These are phyloP conservation scores for Neotoxoptera formosana DNA, from an alignment of 1,140 invertebrate genomes.

Conservation along the genomic window DNA sequence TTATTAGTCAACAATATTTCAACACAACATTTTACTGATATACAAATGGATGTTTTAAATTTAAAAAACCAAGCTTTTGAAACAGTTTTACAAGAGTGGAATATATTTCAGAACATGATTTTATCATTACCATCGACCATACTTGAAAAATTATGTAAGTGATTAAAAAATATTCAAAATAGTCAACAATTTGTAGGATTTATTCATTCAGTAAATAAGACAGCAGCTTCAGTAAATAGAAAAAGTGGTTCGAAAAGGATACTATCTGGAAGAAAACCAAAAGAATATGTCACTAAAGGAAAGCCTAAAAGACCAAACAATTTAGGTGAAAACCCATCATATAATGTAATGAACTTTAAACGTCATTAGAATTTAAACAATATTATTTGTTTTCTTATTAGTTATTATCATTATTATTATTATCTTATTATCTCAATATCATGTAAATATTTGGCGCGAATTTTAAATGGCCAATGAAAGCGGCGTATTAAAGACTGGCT, in stretches of 20 bases:
- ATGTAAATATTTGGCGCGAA: too few relatives aligned
- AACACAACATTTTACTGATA: slow-evolving; percentile 2
- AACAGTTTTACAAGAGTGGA: slow-evolving; percentile 24
- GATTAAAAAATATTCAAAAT: slow-evolving; percentile 24
- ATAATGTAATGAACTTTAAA: too few relatives aligned
- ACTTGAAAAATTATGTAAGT: not conserved
- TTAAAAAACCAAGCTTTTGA: not conserved
- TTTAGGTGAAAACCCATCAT: too few relatives aligned
- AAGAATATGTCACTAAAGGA: not conserved
- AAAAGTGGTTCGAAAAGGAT: slow-evolving; percentile 6
- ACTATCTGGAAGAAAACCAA: slow-evolving; percentile 18
- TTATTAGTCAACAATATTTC: not conserved
- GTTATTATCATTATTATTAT: too few relatives aligned
- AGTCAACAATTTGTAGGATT: slow-evolving; percentile 32
- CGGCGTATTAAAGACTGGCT: too few relatives aligned
- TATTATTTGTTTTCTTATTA: too few relatives aligned
- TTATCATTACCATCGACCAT: slow-evolving; percentile 6
- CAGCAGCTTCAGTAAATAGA: not conserved
- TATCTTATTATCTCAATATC: too few relatives aligned
- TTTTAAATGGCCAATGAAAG: too few relatives aligned
- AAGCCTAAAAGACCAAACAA: not conserved
- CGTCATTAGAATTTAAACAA: too few relatives aligned
- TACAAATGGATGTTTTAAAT: slow-evolving; percentile 34
- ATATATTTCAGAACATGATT: slow-evolving; percentile 37
- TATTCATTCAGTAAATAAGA: slow-evolving; percentile 35